Conservation (phyloP, 1,140 invertebrate species). For the Drosophila kanapiae region DNA sequence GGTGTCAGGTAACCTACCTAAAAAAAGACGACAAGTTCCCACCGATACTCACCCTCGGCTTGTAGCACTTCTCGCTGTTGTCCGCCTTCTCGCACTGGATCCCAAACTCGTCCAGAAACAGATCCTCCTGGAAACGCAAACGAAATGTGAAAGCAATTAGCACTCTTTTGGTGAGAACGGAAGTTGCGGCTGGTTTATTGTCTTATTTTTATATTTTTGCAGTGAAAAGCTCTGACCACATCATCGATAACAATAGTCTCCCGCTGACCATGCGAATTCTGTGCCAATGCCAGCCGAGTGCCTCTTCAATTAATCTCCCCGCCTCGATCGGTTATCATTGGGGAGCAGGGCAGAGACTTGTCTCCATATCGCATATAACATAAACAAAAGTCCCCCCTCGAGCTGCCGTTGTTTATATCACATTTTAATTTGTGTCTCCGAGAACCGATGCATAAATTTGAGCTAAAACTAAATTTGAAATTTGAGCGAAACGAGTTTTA, state of each 20-base stretch:
- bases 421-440: not conserved
- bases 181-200: conserved; percentile 18
- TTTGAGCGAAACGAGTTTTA: conserved; percentile 23
- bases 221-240: conserved; percentile 9
- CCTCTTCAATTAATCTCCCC: conserved; percentile 12
- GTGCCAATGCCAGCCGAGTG: conserved; percentile 16
- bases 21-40: not conserved
- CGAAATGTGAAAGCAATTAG: conserved; percentile 40
- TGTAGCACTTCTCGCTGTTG: conserved; percentile 75
- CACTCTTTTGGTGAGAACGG: conserved; percentile 30
- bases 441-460: conserved; percentile 32
- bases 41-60: conserved; percentile 62
- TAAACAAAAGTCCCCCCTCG: not conserved
- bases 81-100: conserved; percentile 71
- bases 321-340: conserved; percentile 14
- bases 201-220: too few species aligned
- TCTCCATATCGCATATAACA: not conserved
- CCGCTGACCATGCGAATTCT: conserved; percentile 3
- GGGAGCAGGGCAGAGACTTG: conserved; percentile 10
- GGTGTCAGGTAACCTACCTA: conserved; percentile 6
- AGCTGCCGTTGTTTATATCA: conserved; percentile 9
- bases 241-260: not conserved
- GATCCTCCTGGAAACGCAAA: conserved; percentile 72
- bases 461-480: conserved; percentile 1
- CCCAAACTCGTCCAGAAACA: conserved; percentile 78